Percentiles rank a stretch among this genome's conserved stretches.
phyloP scores from a whole-genome alignment of 2,113 vertebrate species.

The Cinclus mexicanus region DNA sequence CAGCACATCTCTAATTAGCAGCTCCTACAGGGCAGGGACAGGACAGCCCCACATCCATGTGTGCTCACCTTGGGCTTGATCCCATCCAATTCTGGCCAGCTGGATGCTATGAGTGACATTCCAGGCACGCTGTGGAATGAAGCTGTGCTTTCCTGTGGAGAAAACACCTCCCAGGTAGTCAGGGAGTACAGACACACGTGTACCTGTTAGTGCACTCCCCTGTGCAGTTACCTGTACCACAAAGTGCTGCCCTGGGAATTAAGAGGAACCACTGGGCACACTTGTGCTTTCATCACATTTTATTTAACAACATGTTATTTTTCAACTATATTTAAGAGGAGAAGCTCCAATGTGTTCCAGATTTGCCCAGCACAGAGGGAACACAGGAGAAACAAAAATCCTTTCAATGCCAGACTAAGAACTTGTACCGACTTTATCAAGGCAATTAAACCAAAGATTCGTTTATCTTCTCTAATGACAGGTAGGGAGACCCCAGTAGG shows the following conservation, averaged over 20 bases:
- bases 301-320: background rate
- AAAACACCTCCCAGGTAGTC: background rate
- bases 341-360: background rate
- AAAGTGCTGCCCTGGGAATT: background rate
- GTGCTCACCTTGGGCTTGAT: background rate
- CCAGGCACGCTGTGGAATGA: accelerated
- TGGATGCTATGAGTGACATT: background rate
- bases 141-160: background rate
- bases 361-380: background rate
- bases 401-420: background rate
- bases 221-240: background rate
- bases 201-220: background rate
- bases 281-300: background rate
- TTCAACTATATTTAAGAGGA: background rate
- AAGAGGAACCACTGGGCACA: background rate
- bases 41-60: too few relatives aligned
- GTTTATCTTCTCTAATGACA: background rate
- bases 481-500: background rate
- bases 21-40: background rate
- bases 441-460: background rate
- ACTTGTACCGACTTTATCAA: background rate
- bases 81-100: background rate
- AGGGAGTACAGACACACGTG: background rate
- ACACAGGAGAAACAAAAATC: background rate
- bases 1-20: background rate